A percentile compares a stretch with the other conserved stretches of the same genome.
These are phyloP conservation scores for Theodoxus fluviatilis DNA, from an alignment of 2,888 invertebrate species.

Conservation along the genomic window DNA sequence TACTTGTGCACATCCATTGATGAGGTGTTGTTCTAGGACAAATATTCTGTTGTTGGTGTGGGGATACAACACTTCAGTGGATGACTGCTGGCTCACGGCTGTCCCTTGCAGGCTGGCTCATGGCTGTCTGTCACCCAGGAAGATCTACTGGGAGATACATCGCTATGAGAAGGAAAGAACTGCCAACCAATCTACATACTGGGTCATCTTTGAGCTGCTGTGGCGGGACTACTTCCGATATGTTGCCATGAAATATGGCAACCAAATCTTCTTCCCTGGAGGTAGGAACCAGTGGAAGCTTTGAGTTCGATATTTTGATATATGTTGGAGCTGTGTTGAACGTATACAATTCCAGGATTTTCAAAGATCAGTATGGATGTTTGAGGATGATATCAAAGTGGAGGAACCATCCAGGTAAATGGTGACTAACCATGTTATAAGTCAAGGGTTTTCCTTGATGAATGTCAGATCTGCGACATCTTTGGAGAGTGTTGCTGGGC, in stretches of 20 bases:
- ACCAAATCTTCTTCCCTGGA: conserved; percentile 43
- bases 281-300: conserved; percentile 25
- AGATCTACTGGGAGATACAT: conserved; percentile 55
- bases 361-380: background rate
- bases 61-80: too few relatives aligned
- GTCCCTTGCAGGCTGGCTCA: conserved; percentile 47
- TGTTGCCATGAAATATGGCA: conserved; percentile 56
- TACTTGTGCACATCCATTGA: too few relatives aligned
- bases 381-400: background rate
- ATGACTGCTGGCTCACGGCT: too few relatives aligned
- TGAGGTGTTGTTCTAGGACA: too few relatives aligned
- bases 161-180: conserved; percentile 49
- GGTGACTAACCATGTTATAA: too few relatives aligned
- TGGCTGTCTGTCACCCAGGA: conserved; percentile 54
- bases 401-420: too few relatives aligned
- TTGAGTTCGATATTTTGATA: too few relatives aligned
- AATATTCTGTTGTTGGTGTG: too few relatives aligned
- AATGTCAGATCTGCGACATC: too few relatives aligned
- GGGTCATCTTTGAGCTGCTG: conserved; percentile 58
- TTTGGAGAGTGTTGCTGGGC: too few relatives aligned
- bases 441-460: too few relatives aligned
- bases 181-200: conserved; percentile 58
- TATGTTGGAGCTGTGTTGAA: too few relatives aligned
- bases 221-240: conserved; percentile 60
- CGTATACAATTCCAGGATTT: background rate